Percentiles rank a stretch among this genome's conserved stretches.
Conservation (phyloP, 2,888 invertebrate species). For the Phytoseiulus persimilis region DNA sequence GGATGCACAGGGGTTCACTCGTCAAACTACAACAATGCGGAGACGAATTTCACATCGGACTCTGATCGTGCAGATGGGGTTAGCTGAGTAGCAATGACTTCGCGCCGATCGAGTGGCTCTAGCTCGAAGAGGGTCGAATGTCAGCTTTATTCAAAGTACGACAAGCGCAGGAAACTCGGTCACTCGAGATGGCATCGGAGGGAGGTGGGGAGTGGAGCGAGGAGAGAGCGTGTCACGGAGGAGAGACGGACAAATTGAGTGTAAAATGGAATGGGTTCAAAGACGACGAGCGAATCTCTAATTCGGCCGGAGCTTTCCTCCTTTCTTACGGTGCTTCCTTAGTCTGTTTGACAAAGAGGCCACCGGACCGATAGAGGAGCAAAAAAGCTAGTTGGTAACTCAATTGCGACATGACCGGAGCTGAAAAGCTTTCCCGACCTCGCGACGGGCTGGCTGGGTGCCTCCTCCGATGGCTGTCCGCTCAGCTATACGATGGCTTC, state of each 20-base stretch:
- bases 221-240: not conserved
- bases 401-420: not conserved
- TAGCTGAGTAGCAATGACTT: not conserved
- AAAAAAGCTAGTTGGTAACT: not conserved
- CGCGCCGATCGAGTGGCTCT: not conserved
- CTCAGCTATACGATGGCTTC: not conserved
- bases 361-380: not conserved
- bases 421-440: not conserved
- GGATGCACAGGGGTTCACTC: not conserved
- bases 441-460: not conserved
- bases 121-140: not conserved
- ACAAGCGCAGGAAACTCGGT: no score
- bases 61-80: not conserved
- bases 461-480: not conserved
- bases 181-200: not conserved
- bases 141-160: not conserved
- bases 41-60: not conserved
- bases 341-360: not conserved
- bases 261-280: conserved; percentile 28
- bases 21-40: not conserved
- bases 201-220: not conserved
- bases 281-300: conserved; percentile 25
- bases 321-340: not conserved
- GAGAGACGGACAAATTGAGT: conserved; percentile 32
- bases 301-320: not conserved